A percentile compares a stretch with the other conserved stretches of the same genome.
Conservation (phyloP, 2,888 invertebrate species). For the Leptothorax acervorum region DNA sequence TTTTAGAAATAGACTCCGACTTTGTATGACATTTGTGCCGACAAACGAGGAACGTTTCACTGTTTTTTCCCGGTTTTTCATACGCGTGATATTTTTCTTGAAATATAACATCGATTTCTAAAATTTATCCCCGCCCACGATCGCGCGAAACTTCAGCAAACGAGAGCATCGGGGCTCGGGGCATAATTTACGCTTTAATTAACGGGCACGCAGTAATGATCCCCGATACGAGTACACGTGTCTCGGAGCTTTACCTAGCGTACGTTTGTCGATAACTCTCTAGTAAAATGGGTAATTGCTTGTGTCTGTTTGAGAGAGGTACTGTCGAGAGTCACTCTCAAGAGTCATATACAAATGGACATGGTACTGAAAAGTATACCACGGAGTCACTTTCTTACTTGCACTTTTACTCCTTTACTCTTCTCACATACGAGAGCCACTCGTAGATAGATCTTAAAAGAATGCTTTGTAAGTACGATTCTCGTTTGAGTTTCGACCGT, state of each 20-base stretch:
- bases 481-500: not conserved
- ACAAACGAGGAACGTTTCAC: not conserved
- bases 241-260: not conserved
- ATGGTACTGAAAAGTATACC: constrained; percentile 1
- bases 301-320: constrained; percentile 25
- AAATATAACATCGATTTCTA: not conserved
- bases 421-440: not conserved
- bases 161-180: not conserved
- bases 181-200: constrained; percentile 50
- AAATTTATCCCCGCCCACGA: not conserved
- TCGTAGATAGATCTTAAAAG: not conserved
- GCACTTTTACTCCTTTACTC: constrained; percentile 6
- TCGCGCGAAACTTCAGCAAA: constrained; percentile 23
- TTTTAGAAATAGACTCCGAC: not conserved
- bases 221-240: constrained; percentile 25
- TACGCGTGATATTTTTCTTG: not conserved
- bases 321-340: constrained; percentile 2
- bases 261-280: not conserved
- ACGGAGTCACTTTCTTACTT: constrained; percentile 10
- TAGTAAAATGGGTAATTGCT: not conserved
- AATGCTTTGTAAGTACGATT: not conserved
- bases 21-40: not conserved
- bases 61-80: not conserved
- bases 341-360: constrained; percentile 11
- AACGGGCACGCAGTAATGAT: constrained; percentile 9